Evolutionary conservation across 2,888 invertebrate genomes (phyloP).

Genomic region (Philaethria dido): DNA sequence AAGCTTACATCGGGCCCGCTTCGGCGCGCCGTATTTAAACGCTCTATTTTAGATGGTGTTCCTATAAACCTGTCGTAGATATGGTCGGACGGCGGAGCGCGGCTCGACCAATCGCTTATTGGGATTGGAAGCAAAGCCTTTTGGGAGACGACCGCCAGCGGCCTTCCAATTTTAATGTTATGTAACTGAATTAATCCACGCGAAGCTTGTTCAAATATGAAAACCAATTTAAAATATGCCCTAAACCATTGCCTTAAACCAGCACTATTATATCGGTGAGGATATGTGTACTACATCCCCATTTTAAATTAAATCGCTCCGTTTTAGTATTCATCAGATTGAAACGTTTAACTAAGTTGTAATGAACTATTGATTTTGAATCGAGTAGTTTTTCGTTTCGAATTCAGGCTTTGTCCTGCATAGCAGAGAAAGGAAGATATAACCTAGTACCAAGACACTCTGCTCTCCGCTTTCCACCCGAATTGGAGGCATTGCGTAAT

Average conservation of each 20-base stretch:
- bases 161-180: conserved; percentile 67
- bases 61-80: conserved; percentile 47
- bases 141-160: conserved; percentile 51
- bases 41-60: conserved; percentile 61
- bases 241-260: conserved; percentile 63
- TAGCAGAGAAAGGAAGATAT: too few relatives aligned
- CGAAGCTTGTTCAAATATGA: conserved; percentile 58
- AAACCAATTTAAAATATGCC: conserved; percentile 60
- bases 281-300: background rate
- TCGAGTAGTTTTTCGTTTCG: too few relatives aligned
- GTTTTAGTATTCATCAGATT: background rate
- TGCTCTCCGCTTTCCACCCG: too few relatives aligned
- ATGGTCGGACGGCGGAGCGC: conserved; percentile 42
- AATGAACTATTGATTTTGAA: background rate
- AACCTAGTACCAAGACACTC: too few relatives aligned
- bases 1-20: conserved; percentile 52
- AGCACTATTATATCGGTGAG: conserved; percentile 4
- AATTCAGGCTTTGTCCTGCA: too few relatives aligned
- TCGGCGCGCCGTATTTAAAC: conserved; percentile 59
- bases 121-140: conserved; percentile 64
- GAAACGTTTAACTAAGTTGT: background rate
- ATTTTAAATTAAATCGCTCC: background rate
- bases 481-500: too few relatives aligned
- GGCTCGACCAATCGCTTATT: conserved; percentile 64
- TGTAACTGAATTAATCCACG: conserved; percentile 62